Evolutionary conservation across 2,888 invertebrate species (phyloP), one percentile per base, ranked within the genome.

Genomic region (Bembecia ichneumoniformis): DNA sequence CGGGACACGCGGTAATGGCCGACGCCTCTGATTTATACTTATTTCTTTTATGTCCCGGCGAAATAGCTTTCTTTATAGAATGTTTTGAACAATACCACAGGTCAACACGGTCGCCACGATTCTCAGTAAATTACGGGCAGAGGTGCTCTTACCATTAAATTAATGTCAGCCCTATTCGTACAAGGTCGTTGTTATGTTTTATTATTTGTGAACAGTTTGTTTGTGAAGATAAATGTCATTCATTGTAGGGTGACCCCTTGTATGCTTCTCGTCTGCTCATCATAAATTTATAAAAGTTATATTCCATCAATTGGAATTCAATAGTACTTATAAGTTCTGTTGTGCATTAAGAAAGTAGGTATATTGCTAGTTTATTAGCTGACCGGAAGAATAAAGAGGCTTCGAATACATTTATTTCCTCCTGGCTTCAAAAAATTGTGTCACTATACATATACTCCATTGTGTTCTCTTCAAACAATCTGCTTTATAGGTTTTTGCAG

Each of bases 11-110:
- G 60, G 73, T 82, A 84, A 86, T 82, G 77, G 82, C 70, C 66
- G 72, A 66, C 78, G 66, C 64, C 66, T 75, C 82, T 80, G 82
- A 84, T 83, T 84, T 83, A 84, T 82, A 77, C 76, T 74, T 77
- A 74, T 81, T 82, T 79, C 80, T 82, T 83, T 84, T 83, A 82
- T 83, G 80, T 75, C 66, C 72, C 66, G 63, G 72, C 74, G 63
- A 73, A 82, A 82, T 82, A 73, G 75, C 69, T 78, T 77, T 76
- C 72, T 76, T 74, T 71, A 72, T 72, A 68, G 65, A 76, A 71
- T 68, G 71, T 71, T 77, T 73, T 64, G 67, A 64, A 58, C 58
- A 51, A 56, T 62, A 59, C 65, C 66, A 63, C 69, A 68, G 71
- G 67, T 66, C 65, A 66, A 62, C 58, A 64, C 58, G 62, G 62